Evolutionary conservation across 1,140 invertebrate species (phyloP), one percentile per base, ranked within the genome.

Genomic region (Phymastichus coffea): DNA sequence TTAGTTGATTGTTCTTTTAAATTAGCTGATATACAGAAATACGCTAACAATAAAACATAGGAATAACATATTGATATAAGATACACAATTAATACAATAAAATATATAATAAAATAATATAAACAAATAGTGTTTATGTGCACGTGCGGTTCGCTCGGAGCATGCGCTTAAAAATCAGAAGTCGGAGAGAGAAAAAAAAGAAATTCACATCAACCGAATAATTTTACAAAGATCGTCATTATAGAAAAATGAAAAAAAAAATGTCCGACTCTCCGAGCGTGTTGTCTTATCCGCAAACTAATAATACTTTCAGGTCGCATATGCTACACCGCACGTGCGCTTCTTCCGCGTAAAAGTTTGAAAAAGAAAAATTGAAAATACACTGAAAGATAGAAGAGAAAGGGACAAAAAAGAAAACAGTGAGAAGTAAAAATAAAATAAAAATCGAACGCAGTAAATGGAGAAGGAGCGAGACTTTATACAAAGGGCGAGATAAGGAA

Each of bases 51-150:
- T 57, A 57, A 43, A 43, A 52, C 44, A 58, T 58, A n/a, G n/a
- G 28, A 51, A 58, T 58, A 58, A 44, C 48, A 37, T 44, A 52
- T 28, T n/a, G 28, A 35, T 23, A 46, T 41, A 60, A 56, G 15
- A 14, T 25, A 51, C 37, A 49, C 37, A 49, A 43, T 48, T 26
- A 28, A 30, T 41, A 63, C 19, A 53, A 40, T 54, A 52, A 28
- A 33, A n/a, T 63, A 57, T n/a, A n/a, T 12, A 64, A 57, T 60
- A 61, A 37, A 61, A 40, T 53, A 57, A 63, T 40, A 53, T 46
- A 35, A 56, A 57, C 40, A 52, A 57, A 26, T 30, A 63, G 8
- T 55, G 44, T 63, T 40, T 46, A 17, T 3, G 41, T 14, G 15
- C 33, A 28, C 23, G 43, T 15, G 15, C 19, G 46, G 46, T 47